Evolutionary conservation across 2,113 vertebrate genomes (phyloP).

Genomic region (Donacobius atricapilla): DNA sequence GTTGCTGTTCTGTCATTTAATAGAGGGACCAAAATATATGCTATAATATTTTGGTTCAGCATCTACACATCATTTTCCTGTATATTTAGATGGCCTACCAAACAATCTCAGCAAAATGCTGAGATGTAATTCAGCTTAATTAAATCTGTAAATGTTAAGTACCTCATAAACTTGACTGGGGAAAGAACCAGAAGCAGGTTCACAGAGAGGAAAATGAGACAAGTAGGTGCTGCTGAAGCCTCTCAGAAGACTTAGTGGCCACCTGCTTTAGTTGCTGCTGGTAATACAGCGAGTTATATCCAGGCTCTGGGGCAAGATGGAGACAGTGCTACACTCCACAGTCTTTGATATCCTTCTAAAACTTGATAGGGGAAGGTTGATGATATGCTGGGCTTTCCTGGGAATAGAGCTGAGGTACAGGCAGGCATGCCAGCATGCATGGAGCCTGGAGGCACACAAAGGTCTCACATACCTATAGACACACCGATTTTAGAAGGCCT

Average conservation of each 20-base stretch:
- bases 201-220: background rate
- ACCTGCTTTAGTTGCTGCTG: background rate
- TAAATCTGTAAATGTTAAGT: slow-evolving; percentile 29
- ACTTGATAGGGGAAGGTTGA: background rate
- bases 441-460: background rate
- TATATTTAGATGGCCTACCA: background rate
- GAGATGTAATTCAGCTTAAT: slow-evolving; percentile 15
- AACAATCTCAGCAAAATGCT: background rate
- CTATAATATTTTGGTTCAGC: background rate
- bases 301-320: background rate
- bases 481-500: background rate
- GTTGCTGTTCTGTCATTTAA: background rate
- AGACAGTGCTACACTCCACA: background rate
- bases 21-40: background rate
- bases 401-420: background rate
- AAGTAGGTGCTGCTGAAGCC: background rate
- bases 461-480: background rate
- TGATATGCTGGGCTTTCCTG: background rate
- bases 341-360: background rate
- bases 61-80: background rate
- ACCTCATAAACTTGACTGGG: background rate
- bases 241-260: background rate
- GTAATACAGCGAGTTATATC: background rate
- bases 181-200: background rate
- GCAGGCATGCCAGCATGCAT: too few species aligned